phyloP scores from a whole-genome alignment of 2,113 vertebrate genomes.

The Aphelocoma coerulescens region DNA sequence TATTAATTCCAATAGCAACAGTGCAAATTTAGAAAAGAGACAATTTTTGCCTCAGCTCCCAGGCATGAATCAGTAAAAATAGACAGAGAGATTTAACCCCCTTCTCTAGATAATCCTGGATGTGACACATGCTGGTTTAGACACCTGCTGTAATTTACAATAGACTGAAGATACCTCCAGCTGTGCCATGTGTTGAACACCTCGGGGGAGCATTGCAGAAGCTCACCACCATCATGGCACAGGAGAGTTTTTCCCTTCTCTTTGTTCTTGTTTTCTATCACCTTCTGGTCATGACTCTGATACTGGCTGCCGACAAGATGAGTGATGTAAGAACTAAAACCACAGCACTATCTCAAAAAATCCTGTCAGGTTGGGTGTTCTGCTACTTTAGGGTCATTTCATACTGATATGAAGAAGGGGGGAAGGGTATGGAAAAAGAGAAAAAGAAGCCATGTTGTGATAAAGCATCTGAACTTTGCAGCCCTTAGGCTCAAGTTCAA shows the following conservation, averaged over 20 bases:
- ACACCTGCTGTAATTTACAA: background rate
- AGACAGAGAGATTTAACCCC: background rate
- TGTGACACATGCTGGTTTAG: background rate
- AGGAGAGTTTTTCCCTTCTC: background rate
- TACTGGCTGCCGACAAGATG: accelerated
- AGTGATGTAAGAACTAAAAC: background rate
- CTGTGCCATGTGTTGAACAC: background rate
- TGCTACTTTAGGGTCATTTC: background rate
- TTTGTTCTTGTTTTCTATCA: background rate
- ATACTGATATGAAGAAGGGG: background rate
- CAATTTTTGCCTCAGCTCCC: background rate
- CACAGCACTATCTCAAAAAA: background rate
- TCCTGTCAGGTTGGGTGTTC: background rate
- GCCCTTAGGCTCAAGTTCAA: background rate
- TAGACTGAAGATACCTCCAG: background rate
- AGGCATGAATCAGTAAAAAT: background rate
- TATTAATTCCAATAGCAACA: background rate
- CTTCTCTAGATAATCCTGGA: background rate
- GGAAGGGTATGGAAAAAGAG: background rate
- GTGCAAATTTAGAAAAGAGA: background rate
- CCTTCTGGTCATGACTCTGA: background rate
- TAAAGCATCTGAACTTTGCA: background rate
- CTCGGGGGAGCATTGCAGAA: background rate
- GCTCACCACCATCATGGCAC: background rate
- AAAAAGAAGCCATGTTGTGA: background rate